Base-by-base conservation (phyloP, 2,888 invertebrate species). In the Eretmocerus hayati region DNA sequence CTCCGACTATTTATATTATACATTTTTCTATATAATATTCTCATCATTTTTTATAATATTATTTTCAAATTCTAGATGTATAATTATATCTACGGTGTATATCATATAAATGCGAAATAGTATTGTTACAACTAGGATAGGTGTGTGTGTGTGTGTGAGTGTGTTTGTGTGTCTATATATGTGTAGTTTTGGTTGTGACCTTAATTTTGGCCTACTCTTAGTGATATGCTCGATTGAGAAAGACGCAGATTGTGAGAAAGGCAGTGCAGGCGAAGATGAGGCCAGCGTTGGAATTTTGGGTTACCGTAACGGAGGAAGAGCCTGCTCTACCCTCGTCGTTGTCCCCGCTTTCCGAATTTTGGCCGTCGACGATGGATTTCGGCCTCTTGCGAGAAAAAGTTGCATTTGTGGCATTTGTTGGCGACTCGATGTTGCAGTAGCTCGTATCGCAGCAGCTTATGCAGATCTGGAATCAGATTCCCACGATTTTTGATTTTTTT, bases 401-500 rank as follows among this genome's bases (percentile, higher is more conserved):
- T 16, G 80, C 80, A 52, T 75, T 79, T 5, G 75, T 74, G 43
- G 76, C 73, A 65, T 80, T 80, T n/a, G 77, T 78, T 39, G 80
- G 80, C 48, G 77, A 78, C 56, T 77, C 75, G 54, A 76, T 71
- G 70, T 80, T 80, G 72, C 80, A 80, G 70, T 81, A 80, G 68
- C 79, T 76, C 63, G 78, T 75, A 63, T 80, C 80, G 65, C 80
- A 80, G 64, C 80, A 80, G 52, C 80, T 79, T 49, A 80, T 78
- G 63, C 80, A 80, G 65, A 80, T 76, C 80, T 80, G 72, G 40
- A 15, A 60, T 61, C n/a, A n/a, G n/a, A n/a, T n/a, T n/a, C n/a
- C n/a, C n/a, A n/a, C n/a, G n/a, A n/a, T n/a, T n/a, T n/a, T n/a
- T n/a, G n/a, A n/a, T n/a, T n/a, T n/a, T n/a, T n/a, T n/a, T n/a